These are phyloP conservation scores for Plecotus auritus DNA, from an alignment of 2,113 vertebrate species.

Conservation along the genomic window DNA sequence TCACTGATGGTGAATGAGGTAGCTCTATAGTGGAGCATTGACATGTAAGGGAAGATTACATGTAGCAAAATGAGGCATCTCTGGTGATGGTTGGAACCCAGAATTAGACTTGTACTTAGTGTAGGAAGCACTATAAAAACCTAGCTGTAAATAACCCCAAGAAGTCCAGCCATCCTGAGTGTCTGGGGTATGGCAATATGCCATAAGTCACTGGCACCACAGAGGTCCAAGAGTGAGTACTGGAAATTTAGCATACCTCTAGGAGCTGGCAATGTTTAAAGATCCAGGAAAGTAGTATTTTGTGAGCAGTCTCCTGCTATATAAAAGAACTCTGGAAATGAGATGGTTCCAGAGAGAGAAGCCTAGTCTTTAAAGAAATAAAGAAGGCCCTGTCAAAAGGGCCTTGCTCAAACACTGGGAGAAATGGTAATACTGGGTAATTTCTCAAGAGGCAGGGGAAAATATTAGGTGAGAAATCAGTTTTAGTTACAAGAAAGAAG, in stretches of 20 bases:
- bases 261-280: not conserved
- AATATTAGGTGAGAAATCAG: not conserved
- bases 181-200: not conserved
- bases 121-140: not conserved
- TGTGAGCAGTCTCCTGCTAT: not conserved
- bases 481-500: not conserved
- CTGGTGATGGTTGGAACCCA: not conserved
- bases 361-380: not conserved
- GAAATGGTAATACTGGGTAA: not conserved
- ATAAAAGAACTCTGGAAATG: not conserved
- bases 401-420: not conserved
- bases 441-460: not conserved
- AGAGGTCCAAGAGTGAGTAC: not conserved
- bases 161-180: not conserved
- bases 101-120: not conserved
- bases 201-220: not conserved
- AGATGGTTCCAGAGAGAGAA: not conserved
- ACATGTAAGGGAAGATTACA: not conserved
- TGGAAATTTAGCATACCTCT: not conserved
- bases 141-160: not conserved
- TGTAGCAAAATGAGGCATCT: not conserved
- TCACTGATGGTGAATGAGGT: not conserved
- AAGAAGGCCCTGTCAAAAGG: not conserved
- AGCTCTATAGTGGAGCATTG: not conserved
- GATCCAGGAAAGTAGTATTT: not conserved